Evolutionary conservation across 2,113 vertebrate genomes (phyloP), one percentile per base, ranked within the genome.

Genomic region (Parotia lawesii): DNA sequence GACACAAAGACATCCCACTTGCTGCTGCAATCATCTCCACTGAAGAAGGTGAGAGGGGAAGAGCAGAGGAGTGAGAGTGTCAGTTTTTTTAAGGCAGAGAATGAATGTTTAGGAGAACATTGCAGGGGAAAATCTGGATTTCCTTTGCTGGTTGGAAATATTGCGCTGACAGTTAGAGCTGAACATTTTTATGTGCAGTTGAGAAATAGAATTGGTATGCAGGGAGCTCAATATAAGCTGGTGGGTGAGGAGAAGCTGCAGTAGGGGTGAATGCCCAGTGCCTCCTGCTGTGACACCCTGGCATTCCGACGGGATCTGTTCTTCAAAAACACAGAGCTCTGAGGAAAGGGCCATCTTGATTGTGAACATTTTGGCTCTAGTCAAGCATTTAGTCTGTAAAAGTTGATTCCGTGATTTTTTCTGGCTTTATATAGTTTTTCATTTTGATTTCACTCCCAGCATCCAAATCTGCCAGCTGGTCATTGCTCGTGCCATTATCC

Each of bases 1-100:
- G 73, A 78, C 33, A 81, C 85, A 83, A 77, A 73, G 80, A 60
- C 51, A 79, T 84, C 65, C 90, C 47, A 94, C 97, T 97, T 98
- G 97, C 97, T 97, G 96, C 95, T 96, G 84, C 94, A 97, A 73
- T 97, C 96, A 93, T 98, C 98, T 98, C 98, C 97, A 97, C 97
- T 98, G 97, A 92, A 94, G 96, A 97, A 98, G 98, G 97, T 98
- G 98, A 98, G 97, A 93, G 81, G 85, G 82, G 62, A 79, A 79
- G 77, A 97, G 97, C 95, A 96, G 95, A 97, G 97, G 62, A 98
- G 84, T 95, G 92, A 93, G 85, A 89, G 85, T 25, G 56, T 61
- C 48, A 85, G 89, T 62, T 82, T 87, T 85, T 92, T 54, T 38
- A 44, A 85, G 87, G 48, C 70, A 66, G 58, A 75, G 51, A 53